A percentile compares a stretch with the other conserved stretches of the same genome.
These are phyloP conservation scores for Pimephales promelas DNA, from an alignment of 2,113 vertebrate species.

Conservation along the genomic window DNA sequence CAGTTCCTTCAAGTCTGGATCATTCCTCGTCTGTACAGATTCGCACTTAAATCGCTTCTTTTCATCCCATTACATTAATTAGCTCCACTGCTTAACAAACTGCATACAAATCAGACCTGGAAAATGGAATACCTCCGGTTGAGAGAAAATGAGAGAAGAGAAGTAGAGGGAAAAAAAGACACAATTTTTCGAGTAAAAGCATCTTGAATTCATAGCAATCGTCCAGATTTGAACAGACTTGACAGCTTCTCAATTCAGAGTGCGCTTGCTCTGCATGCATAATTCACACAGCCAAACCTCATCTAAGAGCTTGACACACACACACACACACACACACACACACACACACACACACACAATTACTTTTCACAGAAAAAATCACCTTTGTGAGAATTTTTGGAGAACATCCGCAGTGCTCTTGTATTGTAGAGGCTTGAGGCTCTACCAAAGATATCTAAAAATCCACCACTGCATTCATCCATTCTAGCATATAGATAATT, in stretches of 20 bases:
- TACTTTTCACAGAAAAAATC: not conserved
- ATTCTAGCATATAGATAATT: conserved; percentile 33
- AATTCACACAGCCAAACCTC: conserved; percentile 42
- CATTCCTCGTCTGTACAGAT: conserved; percentile 47
- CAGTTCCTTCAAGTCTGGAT: conserved; percentile 22
- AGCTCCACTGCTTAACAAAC: conserved; percentile 50
- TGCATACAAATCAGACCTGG: conserved; percentile 36
- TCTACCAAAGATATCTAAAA: not conserved
- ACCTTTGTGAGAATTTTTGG: not conserved
- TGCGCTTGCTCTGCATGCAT: conserved; percentile 41
- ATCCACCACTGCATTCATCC: conserved; percentile 18
- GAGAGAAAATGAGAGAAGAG: conserved; percentile 46
- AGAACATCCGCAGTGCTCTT: not conserved
- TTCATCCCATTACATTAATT: conserved; percentile 49
- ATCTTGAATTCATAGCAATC: conserved; percentile 38
- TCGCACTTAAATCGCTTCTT: conserved; percentile 38
- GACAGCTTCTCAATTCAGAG: conserved; percentile 37
- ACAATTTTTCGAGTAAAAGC: conserved; percentile 40
- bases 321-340: not conserved
- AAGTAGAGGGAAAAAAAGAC: conserved; percentile 61
- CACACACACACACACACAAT: not conserved
- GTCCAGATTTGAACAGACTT: conserved; percentile 43
- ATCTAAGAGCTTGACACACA: conserved; percentile 1
- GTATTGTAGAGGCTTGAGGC: conserved; percentile 19
- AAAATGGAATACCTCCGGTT: not conserved